phyloP scores from a whole-genome alignment of 2,113 vertebrate species.

The Microtus pennsylvanicus region DNA sequence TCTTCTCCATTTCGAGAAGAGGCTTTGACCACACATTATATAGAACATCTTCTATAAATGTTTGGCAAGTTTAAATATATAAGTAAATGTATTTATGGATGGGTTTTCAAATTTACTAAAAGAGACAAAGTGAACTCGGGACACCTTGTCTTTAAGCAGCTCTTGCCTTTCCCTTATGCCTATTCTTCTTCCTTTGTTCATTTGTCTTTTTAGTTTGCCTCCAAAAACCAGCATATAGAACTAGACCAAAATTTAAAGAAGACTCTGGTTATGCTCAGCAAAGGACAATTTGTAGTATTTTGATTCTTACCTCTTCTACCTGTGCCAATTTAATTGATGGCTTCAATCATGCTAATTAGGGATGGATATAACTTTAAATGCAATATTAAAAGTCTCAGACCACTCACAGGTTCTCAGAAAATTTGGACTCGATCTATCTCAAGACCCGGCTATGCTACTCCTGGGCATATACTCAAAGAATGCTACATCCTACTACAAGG shows the following conservation, averaged over 20 bases:
- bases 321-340: background rate
- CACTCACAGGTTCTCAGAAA: too few relatives aligned
- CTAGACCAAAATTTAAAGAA: background rate
- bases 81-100: background rate
- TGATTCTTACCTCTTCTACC: background rate
- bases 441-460: too few relatives aligned
- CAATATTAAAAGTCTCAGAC: background rate
- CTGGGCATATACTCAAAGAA: too few relatives aligned
- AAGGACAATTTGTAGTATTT: background rate
- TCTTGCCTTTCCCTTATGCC: background rate
- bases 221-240: background rate
- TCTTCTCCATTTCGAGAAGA: background rate
- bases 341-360: background rate
- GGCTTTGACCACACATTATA: background rate
- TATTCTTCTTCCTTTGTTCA: background rate
- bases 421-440: too few relatives aligned
- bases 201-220: background rate
- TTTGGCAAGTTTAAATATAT: background rate
- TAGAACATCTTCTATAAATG: background rate
- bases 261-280: background rate
- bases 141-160: background rate
- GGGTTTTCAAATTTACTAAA: background rate
- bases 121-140: background rate
- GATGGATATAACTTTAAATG: background rate
- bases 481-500: too few relatives aligned